phyloP scores from a whole-genome alignment of 2,113 vertebrate genomes.

The Falco punctatus region DNA sequence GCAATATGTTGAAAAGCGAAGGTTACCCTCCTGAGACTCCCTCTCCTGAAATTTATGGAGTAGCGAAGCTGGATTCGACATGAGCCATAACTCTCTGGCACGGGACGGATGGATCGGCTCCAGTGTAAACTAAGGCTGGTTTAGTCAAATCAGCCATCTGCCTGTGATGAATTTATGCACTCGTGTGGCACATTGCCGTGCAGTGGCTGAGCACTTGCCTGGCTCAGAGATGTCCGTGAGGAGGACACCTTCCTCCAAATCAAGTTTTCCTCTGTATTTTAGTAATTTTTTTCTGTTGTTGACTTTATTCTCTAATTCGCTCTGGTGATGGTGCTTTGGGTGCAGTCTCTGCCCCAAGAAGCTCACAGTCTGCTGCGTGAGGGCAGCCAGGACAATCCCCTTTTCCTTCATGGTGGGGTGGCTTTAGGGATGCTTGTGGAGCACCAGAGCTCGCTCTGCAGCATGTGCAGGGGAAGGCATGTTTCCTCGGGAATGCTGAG shows the following conservation, averaged over 20 bases:
- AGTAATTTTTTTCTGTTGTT: background rate
- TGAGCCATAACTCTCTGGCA: constrained; percentile 38
- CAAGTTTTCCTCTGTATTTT: background rate
- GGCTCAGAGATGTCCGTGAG: background rate
- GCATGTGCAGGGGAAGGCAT: background rate
- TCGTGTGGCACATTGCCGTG: background rate
- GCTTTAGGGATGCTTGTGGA: background rate
- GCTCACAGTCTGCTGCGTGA: background rate
- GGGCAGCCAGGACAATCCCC: background rate
- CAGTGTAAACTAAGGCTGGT: constrained; percentile 62
- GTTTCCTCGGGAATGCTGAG: background rate
- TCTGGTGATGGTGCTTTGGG: background rate
- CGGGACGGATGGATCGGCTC: constrained; percentile 37
- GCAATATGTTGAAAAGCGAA: background rate
- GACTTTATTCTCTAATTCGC: background rate
- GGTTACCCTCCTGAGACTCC: background rate
- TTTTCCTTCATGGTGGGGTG: fast-evolving
- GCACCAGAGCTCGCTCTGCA: fast-evolving
- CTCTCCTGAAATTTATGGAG: background rate
- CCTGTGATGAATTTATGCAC: constrained; percentile 2
- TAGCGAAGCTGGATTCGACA: background rate
- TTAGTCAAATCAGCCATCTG: constrained; percentile 71
- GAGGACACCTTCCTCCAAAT: background rate
- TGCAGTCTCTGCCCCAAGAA: background rate
- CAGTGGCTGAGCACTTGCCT: constrained; percentile 8